Percentiles rank a stretch among this genome's conserved stretches.
Conservation (phyloP, 2,113 vertebrate genomes). For the Acinonyx jubatus region DNA sequence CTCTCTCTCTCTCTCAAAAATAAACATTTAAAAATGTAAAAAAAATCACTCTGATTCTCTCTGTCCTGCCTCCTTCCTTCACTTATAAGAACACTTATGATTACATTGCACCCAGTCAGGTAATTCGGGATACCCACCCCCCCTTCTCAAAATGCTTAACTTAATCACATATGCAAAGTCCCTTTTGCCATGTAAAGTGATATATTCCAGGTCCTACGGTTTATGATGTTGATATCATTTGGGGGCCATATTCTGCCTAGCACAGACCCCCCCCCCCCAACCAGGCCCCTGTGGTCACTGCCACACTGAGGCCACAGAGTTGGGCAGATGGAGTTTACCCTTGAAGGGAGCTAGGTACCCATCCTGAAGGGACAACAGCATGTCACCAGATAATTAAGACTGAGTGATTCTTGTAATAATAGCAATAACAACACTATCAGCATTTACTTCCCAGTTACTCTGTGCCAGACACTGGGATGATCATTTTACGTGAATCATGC, state of each 20-base stretch:
- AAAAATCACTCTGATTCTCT: background rate
- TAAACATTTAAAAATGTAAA: too few relatives aligned
- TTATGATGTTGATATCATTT: background rate
- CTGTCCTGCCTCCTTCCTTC: background rate
- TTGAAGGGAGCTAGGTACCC: background rate
- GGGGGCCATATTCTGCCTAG: background rate
- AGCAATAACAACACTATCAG: background rate
- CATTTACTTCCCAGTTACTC: background rate
- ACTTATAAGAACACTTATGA: background rate
- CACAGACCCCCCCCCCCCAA: background rate
- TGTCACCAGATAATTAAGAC: background rate
- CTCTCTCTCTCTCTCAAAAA: too few relatives aligned
- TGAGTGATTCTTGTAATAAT: background rate
- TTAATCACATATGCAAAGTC: background rate
- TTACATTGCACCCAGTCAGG: background rate
- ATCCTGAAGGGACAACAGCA: background rate
- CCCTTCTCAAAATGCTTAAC: background rate
- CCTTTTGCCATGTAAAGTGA: background rate
- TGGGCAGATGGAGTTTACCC: background rate
- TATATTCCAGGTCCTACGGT: background rate
- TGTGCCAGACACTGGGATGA: background rate
- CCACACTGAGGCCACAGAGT: background rate
- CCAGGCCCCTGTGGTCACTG: background rate
- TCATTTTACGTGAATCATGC: background rate
- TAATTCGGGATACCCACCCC: background rate